These are phyloP conservation scores for Drosophila stalkeri DNA, from an alignment of 2,888 invertebrate genomes.

Conservation along the genomic window DNA sequence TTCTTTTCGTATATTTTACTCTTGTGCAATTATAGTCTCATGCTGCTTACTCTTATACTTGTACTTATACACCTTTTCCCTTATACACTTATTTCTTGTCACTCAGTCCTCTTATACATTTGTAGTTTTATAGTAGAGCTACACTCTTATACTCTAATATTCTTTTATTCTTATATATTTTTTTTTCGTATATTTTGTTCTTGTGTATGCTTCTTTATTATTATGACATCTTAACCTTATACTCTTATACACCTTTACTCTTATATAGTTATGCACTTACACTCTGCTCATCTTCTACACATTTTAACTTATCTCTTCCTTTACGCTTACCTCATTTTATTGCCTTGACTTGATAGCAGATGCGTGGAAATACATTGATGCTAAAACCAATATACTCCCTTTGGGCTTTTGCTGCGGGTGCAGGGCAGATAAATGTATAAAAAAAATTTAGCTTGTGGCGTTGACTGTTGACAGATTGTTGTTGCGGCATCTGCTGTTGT, in stretches of 20 bases:
- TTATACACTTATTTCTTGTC: neutral
- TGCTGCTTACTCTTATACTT: neutral
- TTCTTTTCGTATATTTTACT: neutral
- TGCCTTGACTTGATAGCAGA: neutral
- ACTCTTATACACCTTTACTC: neutral
- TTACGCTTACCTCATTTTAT: no score
- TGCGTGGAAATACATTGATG: neutral
- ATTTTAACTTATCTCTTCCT: neutral
- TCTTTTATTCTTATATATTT: no score
- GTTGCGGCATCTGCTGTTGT: slow-evolving; percentile 37
- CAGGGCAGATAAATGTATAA: neutral
- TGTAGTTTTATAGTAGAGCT: neutral
- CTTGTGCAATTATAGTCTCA: neutral
- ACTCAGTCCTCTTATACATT: neutral
- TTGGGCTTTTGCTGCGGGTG: neutral
- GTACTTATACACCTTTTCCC: neutral
- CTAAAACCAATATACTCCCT: neutral
- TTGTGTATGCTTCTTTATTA: neutral
- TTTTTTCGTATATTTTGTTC: neutral
- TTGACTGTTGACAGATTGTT: slow-evolving; percentile 44
- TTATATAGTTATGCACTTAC: neutral
- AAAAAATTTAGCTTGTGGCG: slow-evolving; percentile 42
- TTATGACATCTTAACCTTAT: neutral
- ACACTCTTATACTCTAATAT: neutral
- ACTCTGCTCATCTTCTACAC: neutral